Percentiles rank a stretch among this genome's conserved stretches.
Conservation (phyloP, 1,140 invertebrate genomes). For the Paracyclopina nana region DNA sequence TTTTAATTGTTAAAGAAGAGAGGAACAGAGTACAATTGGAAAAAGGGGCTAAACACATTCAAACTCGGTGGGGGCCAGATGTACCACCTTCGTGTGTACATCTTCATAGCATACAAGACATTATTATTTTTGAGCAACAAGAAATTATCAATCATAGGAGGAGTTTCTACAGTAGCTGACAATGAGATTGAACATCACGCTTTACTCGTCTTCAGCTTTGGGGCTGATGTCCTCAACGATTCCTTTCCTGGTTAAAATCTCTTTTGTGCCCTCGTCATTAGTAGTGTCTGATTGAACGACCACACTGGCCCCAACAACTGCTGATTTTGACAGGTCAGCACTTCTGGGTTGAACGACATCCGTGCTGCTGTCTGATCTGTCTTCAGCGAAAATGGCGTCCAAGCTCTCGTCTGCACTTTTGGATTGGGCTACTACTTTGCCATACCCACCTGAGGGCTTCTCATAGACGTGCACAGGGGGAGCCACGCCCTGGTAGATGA, state of each 20-base stretch:
- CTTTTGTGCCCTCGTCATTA: background rate
- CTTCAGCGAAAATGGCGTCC: background rate
- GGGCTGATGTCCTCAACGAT: background rate
- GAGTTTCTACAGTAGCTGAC: no score
- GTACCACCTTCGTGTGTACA: no score
- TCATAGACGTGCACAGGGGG: slow-evolving; percentile 28
- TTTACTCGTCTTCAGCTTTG: no score
- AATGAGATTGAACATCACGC: no score
- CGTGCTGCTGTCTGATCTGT: background rate
- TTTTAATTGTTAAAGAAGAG: no score
- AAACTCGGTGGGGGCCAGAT: no score
- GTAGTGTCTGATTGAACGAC: background rate
- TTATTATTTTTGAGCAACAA: no score
- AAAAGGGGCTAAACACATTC: no score
- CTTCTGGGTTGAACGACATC: background rate
- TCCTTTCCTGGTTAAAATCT: background rate
- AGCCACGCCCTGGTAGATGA: slow-evolving; percentile 28
- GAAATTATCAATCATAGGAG: no score
- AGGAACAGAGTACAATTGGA: no score
- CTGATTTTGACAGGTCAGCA: background rate
- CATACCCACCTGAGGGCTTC: slow-evolving; percentile 18
- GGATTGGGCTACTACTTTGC: background rate
- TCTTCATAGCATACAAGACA: no score
- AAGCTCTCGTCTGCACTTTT: background rate
- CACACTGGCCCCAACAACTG: background rate